These are phyloP conservation scores for Paradisaea rubra DNA, from an alignment of 2,113 vertebrate species.

Conservation along the genomic window DNA sequence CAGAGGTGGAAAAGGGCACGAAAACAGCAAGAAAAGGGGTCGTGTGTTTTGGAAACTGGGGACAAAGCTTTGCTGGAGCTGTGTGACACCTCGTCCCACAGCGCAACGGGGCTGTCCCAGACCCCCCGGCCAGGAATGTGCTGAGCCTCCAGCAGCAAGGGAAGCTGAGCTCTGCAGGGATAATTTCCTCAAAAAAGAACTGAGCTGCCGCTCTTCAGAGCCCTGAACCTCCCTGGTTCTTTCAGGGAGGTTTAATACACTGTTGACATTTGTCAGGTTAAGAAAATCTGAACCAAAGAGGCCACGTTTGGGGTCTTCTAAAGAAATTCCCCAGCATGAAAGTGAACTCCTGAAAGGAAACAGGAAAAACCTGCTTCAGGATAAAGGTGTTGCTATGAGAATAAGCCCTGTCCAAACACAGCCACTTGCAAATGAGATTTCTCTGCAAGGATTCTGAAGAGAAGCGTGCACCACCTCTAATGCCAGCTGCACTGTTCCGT, in stretches of 20 bases:
- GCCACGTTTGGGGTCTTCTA: neutral
- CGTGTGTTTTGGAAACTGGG: neutral
- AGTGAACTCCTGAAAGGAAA: neutral
- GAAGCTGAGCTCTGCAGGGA: neutral
- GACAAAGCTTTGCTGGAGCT: neutral
- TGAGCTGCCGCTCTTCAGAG: neutral
- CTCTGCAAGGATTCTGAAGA: neutral
- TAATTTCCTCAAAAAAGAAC: neutral
- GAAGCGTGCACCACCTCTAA: neutral
- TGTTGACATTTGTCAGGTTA: neutral
- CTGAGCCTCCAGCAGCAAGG: neutral
- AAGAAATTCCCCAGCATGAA: neutral
- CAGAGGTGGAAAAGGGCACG: neutral
- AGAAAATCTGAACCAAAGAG: neutral
- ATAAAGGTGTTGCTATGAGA: slow-evolving; percentile 32
- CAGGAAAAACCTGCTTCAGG: slow-evolving; percentile 59
- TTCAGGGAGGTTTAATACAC: neutral
- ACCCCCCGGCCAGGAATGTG: neutral
- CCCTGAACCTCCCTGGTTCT: neutral
- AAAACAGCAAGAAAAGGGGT: neutral
- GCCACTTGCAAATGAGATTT: neutral
- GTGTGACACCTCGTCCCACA: neutral
- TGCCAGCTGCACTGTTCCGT: neutral
- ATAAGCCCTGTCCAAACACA: slow-evolving; percentile 41
- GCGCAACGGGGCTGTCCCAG: neutral